Conservation (phyloP, 2,888 invertebrate species). For the Meteorus colon region DNA sequence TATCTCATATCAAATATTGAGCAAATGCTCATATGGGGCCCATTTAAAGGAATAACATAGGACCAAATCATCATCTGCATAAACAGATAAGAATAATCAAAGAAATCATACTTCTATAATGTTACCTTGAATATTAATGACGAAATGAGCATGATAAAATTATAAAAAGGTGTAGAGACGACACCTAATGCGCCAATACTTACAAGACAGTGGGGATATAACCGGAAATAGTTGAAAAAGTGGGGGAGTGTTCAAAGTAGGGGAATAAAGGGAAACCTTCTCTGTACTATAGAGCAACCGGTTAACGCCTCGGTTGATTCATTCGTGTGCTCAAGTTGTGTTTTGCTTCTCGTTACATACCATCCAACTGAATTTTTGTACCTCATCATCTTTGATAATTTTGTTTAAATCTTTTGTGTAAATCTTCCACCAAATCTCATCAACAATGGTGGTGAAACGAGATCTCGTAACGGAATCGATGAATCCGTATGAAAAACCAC, state of each 20-base stretch:
- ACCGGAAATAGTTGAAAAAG: neutral
- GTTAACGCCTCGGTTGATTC: conserved; percentile 16
- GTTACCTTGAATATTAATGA: too few species aligned
- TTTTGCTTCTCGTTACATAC: neutral
- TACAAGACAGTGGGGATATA: neutral
- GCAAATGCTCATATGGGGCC: too few species aligned
- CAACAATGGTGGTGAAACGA: conserved; percentile 53
- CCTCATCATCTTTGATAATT: neutral
- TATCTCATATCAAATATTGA: too few species aligned
- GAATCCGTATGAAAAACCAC: conserved; percentile 75
- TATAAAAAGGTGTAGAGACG: too few species aligned
- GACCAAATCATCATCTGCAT: too few species aligned
- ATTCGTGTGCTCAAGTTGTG: neutral
- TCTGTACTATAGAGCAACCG: neutral
- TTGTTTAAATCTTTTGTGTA: neutral
- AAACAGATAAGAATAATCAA: too few species aligned
- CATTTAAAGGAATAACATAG: too few species aligned
- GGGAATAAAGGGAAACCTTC: conserved; percentile 22
- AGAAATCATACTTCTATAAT: too few species aligned
- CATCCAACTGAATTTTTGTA: neutral
- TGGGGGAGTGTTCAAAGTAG: neutral
- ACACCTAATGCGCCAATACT: too few species aligned
- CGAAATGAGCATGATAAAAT: too few species aligned
- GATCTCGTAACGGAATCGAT: conserved; percentile 73
- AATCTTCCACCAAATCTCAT: neutral